A percentile compares a stretch with the other conserved stretches of the same genome.
Evolutionary conservation across 92 coral and sea anemone species (phyloP).

Genomic region (Micromussa lordhowensis): DNA sequence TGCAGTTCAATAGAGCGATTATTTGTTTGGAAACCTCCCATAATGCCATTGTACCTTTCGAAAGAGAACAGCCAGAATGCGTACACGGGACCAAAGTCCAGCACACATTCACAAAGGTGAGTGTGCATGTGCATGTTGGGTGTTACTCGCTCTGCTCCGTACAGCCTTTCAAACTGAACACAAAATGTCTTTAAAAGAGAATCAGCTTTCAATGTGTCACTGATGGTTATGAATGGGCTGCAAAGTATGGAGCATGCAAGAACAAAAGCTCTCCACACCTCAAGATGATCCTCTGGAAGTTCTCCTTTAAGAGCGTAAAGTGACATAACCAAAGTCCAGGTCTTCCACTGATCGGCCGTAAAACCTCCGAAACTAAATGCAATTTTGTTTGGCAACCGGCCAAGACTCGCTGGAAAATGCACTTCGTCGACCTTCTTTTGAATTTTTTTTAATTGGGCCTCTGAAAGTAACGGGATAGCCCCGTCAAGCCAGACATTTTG

Average conservation of each 20-base stretch:
- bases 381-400: slow-evolving; percentile 63
- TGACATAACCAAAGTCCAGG: slow-evolving; percentile 53
- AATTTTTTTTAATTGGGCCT: slow-evolving; percentile 1
- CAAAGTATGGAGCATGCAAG: slow-evolving; percentile 43
- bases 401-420: slow-evolving; percentile 46
- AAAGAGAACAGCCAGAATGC: slow-evolving; percentile 59
- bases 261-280: slow-evolving; percentile 57
- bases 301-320: slow-evolving; percentile 41
- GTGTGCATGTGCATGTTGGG: slow-evolving; percentile 72
- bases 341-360: slow-evolving; percentile 70
- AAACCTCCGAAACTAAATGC: slow-evolving; percentile 56
- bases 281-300: no score
- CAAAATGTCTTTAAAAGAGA: slow-evolving; percentile 31
- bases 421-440: slow-evolving; percentile 53
- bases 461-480: slow-evolving; percentile 17
- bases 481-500: slow-evolving; percentile 50
- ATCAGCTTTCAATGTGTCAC: slow-evolving; percentile 29
- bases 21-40: slow-evolving; percentile 39
- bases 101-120: slow-evolving; percentile 50
- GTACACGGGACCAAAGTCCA: slow-evolving; percentile 69
- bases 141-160: slow-evolving; percentile 49
- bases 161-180: slow-evolving; percentile 41
- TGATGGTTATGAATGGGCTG: slow-evolving; percentile 41
- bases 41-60: slow-evolving; percentile 60
- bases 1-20: slow-evolving; percentile 33